Base-by-base conservation (phyloP, 2,113 vertebrate genomes). In the Rhadina sibilatrix region DNA sequence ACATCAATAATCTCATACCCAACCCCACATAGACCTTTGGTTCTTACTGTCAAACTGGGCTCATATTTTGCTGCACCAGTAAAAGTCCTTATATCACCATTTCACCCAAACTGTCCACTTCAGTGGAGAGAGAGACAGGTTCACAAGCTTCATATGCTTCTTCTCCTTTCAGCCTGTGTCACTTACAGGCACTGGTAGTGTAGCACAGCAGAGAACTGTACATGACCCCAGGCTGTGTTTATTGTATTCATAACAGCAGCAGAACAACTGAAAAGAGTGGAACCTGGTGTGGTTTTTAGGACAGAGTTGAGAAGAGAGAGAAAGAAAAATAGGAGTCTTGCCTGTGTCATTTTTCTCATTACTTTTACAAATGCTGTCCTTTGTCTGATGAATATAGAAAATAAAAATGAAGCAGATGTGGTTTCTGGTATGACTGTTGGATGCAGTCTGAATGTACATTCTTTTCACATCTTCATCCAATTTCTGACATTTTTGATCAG, bases 221-320 rank as follows among this genome's bases (percentile, higher is more conserved):
- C 18, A 4, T 65, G 63, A 72, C 19, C 18, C 64, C 40, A 66
- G 10, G 9, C 35, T 59, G 28, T 54, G 75, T 52, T 68, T 60
- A 42, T 35, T 1, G 8, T 49, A 60, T 37, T 44, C 21, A 42
- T 83, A 90, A 78, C 46, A 86, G 80, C 57, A 87, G 50, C 64
- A 95, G 83, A 97, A 86, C 49, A 75, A 77, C 63, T 94, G 81
- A 85, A 42, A 95, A 84, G 72, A 76, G 54, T 83, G 77, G 83
- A 89, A 93, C 30, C 42, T 84, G 49, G 65, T 95, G 96, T 93
- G n/a, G 50, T 74, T 92, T 87, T 65, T 79, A 94, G 87, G 54
- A 89, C 7, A 94, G 70, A 95, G 42, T 37, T 84, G 61, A 89
- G 60, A 94, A 87, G 46, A 46, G 65, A 66, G 61, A 61, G 47